Conservation (phyloP, 2,113 vertebrate genomes). For the Dascyllus trimaculatus region DNA sequence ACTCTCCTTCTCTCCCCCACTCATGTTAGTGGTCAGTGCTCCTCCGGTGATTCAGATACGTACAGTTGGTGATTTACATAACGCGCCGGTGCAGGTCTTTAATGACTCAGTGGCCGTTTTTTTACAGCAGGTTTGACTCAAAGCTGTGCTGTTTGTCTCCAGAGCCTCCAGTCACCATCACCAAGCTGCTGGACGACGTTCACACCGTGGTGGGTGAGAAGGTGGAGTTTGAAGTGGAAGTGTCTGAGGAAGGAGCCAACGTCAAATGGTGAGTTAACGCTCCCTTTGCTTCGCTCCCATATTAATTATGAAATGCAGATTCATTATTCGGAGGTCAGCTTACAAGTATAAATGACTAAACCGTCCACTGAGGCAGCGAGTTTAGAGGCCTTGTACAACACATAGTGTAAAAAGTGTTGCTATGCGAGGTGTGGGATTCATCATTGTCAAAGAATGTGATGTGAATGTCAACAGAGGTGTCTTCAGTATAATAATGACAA, state of each 20-base stretch:
- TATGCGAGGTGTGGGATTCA: background rate
- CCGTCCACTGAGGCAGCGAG: background rate
- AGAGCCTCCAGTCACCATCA: constrained; percentile 90
- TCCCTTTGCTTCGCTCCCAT: background rate
- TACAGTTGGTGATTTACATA: background rate
- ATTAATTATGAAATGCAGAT: background rate
- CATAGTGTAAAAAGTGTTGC: background rate
- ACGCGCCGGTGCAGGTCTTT: background rate
- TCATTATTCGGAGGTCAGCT: background rate
- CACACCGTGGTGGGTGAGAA: constrained; percentile 90
- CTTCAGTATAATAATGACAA: too few species aligned
- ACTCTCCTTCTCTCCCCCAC: constrained; percentile 1
- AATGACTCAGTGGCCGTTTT: constrained; percentile 11
- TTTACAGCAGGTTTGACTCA: constrained; percentile 1
- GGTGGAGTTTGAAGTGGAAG: constrained; percentile 91
- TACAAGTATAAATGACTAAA: background rate
- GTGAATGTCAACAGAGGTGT: too few species aligned
- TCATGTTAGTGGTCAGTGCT: background rate
- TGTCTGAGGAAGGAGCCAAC: constrained; percentile 92
- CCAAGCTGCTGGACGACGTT: constrained; percentile 90
- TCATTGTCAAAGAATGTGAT: too few species aligned
- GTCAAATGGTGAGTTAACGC: constrained; percentile 87
- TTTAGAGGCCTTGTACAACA: background rate
- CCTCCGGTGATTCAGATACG: constrained; percentile 8
- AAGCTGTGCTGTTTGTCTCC: constrained; percentile 8